Evolutionary conservation across 2,797 vertebrate species (phyloP).

Genomic region (Echiichthys vipera): DNA sequence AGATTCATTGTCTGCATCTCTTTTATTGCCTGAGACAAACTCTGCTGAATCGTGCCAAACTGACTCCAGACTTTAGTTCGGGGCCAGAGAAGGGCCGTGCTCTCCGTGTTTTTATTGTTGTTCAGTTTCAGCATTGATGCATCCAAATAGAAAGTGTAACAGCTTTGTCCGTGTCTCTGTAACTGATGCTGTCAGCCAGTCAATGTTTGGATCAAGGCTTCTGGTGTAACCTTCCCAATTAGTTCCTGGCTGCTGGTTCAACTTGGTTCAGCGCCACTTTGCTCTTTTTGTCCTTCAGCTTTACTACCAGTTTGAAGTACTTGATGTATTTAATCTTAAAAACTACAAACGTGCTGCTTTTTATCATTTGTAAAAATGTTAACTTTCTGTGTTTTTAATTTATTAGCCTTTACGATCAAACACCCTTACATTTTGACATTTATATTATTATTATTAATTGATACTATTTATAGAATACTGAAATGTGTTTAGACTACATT

Average conservation of each 20-base stretch:
- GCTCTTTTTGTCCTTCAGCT: conserved; percentile 13
- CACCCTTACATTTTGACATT: not conserved
- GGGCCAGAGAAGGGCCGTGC: not conserved
- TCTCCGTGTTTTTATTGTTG: conserved; percentile 6
- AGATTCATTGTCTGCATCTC: not conserved
- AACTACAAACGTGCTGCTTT: not conserved
- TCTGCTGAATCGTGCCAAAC: not conserved
- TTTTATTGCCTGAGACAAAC: not conserved
- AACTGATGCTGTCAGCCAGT: conserved; percentile 17
- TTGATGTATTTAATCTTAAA: not conserved
- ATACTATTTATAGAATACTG: no score
- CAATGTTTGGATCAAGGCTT: conserved; percentile 21
- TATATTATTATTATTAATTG: not conserved
- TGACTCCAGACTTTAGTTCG: not conserved
- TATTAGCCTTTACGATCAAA: not conserved
- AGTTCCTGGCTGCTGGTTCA: conserved; percentile 24
- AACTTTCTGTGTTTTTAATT: not conserved
- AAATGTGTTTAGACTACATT: not conserved
- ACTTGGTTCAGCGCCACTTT: conserved; percentile 19
- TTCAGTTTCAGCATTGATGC: conserved; percentile 22
- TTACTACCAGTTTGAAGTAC: not conserved
- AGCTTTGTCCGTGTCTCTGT: conserved; percentile 9
- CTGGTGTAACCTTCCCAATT: conserved; percentile 32
- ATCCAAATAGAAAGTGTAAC: not conserved
- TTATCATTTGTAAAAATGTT: not conserved